Evolutionary conservation across 1,140 invertebrate species (phyloP).

Genomic region (Amphibalanus amphitrite): DNA sequence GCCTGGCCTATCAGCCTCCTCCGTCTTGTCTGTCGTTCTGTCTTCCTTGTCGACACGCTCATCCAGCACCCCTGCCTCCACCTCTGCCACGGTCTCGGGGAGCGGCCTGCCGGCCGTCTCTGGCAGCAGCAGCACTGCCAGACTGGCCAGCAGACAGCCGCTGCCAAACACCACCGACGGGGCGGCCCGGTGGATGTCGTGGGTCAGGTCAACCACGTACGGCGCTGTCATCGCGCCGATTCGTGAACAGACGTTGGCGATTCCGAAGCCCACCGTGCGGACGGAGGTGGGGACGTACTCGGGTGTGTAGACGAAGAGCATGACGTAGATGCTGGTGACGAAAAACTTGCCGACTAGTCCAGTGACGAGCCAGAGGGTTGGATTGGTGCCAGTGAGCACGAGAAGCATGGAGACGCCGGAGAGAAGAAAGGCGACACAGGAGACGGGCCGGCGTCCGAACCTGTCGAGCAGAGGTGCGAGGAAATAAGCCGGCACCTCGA

Average conservation of each 20-base stretch:
- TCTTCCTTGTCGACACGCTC: too few species aligned
- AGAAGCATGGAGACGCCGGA: slow-evolving; percentile 4
- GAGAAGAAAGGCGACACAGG: slow-evolving; percentile 30
- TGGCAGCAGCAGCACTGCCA: slow-evolving; percentile 22
- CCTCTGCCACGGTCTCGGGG: slow-evolving; percentile 24
- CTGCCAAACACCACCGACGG: slow-evolving; percentile 23
- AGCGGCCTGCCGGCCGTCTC: slow-evolving; percentile 23
- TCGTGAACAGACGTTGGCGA: slow-evolving; percentile 26
- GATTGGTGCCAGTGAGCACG: not conserved
- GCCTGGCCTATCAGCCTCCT: too few species aligned
- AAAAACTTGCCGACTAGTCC: slow-evolving; percentile 28
- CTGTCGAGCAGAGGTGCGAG: not conserved
- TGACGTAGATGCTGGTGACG: slow-evolving; percentile 25
- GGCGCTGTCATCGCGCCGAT: slow-evolving; percentile 31
- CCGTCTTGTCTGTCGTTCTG: too few species aligned
- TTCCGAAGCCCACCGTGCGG: slow-evolving; percentile 28
- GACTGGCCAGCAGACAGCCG: slow-evolving; percentile 20
- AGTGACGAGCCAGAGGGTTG: slow-evolving; percentile 14
- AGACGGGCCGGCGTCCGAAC: not conserved
- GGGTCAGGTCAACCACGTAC: slow-evolving; percentile 19
- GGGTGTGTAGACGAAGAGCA: slow-evolving; percentile 28
- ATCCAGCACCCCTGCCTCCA: slow-evolving; percentile 15
- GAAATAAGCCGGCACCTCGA: slow-evolving; percentile 14
- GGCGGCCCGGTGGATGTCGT: slow-evolving; percentile 12
- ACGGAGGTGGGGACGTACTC: slow-evolving; percentile 33